Conservation (phyloP, 2,113 vertebrate species). For the Chaetops frenatus region DNA sequence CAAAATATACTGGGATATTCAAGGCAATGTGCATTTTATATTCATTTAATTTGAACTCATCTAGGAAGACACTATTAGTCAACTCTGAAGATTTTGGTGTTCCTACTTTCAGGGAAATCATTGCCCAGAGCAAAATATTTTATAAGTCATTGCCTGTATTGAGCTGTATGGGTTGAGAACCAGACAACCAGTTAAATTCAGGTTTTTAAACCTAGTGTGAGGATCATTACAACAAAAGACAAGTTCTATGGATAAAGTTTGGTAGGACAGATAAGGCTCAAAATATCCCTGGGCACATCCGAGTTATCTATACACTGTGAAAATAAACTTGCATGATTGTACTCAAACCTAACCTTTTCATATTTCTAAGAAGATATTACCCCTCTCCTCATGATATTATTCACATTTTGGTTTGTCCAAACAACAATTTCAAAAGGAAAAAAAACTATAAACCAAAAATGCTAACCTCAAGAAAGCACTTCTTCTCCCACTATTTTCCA, state of each 20-base stretch:
- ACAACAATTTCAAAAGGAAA: neutral
- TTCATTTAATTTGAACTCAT: neutral
- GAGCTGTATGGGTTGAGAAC: neutral
- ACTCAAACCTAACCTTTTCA: neutral
- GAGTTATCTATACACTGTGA: neutral
- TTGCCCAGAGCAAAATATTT: neutral
- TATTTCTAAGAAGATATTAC: neutral
- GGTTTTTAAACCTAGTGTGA: neutral
- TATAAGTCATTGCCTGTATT: neutral
- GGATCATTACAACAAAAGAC: neutral
- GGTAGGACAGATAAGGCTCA: neutral
- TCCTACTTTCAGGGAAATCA: neutral
- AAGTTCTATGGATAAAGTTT: neutral
- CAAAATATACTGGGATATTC: neutral
- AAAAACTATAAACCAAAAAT: neutral
- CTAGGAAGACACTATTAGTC: neutral
- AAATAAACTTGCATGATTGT: neutral
- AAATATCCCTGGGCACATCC: neutral
- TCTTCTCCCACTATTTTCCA: fast-evolving
- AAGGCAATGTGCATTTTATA: neutral
- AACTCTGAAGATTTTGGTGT: neutral
- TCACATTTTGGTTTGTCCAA: neutral
- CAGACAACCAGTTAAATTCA: neutral
- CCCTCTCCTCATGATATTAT: neutral
- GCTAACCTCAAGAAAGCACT: neutral